A percentile compares a stretch with the other conserved stretches of the same genome.
Conservation (phyloP, 2,797 vertebrate genomes). For the Avahi laniger region DNA sequence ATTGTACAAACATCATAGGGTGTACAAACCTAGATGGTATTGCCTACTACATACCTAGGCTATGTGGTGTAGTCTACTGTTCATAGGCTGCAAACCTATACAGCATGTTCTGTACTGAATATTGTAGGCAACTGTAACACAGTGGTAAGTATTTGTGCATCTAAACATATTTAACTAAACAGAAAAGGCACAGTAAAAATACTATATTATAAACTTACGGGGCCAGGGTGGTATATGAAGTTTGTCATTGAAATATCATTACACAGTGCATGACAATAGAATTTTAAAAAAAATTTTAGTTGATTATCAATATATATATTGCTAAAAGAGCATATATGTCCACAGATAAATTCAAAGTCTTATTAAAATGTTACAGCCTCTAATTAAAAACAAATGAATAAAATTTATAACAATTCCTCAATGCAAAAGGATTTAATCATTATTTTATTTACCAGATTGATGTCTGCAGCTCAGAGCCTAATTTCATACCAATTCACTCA, state of each 20-base stretch:
- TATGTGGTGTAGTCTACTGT: not conserved
- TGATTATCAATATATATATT: conserved; percentile 63
- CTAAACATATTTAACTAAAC: not conserved
- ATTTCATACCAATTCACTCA: conserved; percentile 74
- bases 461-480: conserved; percentile 67
- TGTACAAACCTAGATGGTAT: not conserved
- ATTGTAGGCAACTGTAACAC: not conserved
- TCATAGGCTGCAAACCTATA: not conserved
- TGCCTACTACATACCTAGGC: not conserved
- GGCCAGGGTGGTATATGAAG: no score
- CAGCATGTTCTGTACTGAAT: not conserved
- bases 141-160: not conserved
- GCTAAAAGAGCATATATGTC: conserved; percentile 24
- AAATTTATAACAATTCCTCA: conserved; percentile 71
- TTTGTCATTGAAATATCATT: not conserved
- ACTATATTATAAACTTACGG: not conserved
- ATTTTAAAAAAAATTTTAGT: not conserved
- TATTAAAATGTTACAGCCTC: conserved; percentile 48
- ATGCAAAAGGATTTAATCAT: conserved; percentile 62
- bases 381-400: conserved; percentile 55
- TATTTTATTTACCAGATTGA: conserved; percentile 78
- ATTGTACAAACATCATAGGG: not conserved
- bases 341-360: conserved; percentile 28
- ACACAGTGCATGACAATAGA: not conserved
- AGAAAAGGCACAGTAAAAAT: not conserved